A percentile compares a stretch with the other conserved stretches of the same genome.
These are phyloP conservation scores for Heliconius nattereri DNA, from an alignment of 1,140 invertebrate genomes.

Conservation along the genomic window DNA sequence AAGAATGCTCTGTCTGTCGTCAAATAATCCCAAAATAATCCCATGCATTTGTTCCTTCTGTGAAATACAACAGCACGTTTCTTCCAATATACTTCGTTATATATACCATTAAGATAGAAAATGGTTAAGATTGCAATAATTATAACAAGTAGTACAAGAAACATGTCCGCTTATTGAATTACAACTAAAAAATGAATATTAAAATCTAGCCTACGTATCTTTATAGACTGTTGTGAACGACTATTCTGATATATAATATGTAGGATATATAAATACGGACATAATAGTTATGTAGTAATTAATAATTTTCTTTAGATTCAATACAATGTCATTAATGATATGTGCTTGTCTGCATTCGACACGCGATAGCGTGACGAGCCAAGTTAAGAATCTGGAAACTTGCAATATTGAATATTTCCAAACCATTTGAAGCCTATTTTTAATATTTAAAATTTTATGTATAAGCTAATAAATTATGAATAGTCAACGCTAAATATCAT, in stretches of 20 bases:
- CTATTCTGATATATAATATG: background rate
- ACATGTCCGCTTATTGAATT: background rate
- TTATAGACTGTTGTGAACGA: background rate
- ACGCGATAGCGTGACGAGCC: too few species aligned
- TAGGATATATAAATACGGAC: too few species aligned
- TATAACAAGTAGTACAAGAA: slow-evolving; percentile 11
- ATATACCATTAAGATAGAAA: slow-evolving; percentile 31
- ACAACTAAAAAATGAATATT: background rate
- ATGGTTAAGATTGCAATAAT: background rate
- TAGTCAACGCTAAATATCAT: too few species aligned
- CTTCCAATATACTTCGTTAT: slow-evolving; percentile 43
- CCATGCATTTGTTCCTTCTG: slow-evolving; percentile 43
- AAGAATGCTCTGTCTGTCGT: slow-evolving; percentile 41
- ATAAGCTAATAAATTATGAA: too few species aligned
- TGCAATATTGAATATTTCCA: too few species aligned
- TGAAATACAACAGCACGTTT: slow-evolving; percentile 42
- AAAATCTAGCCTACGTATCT: background rate
- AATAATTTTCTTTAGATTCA: background rate
- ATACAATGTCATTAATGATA: background rate
- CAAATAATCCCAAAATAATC: slow-evolving; percentile 44
- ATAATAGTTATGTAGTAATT: too few species aligned
- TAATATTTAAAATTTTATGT: too few species aligned
- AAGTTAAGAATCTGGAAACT: too few species aligned
- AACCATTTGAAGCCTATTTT: too few species aligned
- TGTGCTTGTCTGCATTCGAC: background rate